phyloP scores from a whole-genome alignment of 2,797 vertebrate genomes.

The Cossypha heuglini region DNA sequence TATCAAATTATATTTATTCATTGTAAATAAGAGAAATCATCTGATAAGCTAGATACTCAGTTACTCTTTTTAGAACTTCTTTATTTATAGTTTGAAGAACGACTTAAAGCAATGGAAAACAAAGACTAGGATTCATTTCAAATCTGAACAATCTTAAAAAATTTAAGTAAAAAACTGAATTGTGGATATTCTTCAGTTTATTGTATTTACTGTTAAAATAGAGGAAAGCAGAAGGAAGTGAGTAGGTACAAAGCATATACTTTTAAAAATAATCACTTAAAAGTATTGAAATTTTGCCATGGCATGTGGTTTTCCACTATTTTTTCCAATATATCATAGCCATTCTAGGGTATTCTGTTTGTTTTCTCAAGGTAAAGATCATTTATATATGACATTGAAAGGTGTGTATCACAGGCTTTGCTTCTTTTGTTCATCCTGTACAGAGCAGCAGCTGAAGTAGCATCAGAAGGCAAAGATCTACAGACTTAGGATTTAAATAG shows the following conservation, averaged over 20 bases:
- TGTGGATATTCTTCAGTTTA: background rate
- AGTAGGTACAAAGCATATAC: background rate
- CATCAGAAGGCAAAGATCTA: background rate
- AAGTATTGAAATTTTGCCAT: background rate
- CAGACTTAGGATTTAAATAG: background rate
- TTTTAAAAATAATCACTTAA: background rate
- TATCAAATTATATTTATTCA: background rate
- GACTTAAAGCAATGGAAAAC: background rate
- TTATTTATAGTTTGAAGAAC: background rate
- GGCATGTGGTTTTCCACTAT: background rate
- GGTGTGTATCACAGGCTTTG: background rate
- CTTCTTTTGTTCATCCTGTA: background rate
- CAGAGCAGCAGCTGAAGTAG: background rate
- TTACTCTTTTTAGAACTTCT: background rate
- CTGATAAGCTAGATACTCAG: background rate
- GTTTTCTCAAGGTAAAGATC: background rate
- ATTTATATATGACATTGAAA: background rate
- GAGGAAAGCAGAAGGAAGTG: background rate
- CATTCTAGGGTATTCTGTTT: background rate
- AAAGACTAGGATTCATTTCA: background rate
- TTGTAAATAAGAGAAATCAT: background rate
- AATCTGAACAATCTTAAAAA: background rate
- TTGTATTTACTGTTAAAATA: background rate
- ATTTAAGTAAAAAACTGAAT: background rate
- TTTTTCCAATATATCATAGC: background rate